These are phyloP conservation scores for Enchytraeus crypticus DNA, from an alignment of 2,888 invertebrate species.

Conservation along the genomic window DNA sequence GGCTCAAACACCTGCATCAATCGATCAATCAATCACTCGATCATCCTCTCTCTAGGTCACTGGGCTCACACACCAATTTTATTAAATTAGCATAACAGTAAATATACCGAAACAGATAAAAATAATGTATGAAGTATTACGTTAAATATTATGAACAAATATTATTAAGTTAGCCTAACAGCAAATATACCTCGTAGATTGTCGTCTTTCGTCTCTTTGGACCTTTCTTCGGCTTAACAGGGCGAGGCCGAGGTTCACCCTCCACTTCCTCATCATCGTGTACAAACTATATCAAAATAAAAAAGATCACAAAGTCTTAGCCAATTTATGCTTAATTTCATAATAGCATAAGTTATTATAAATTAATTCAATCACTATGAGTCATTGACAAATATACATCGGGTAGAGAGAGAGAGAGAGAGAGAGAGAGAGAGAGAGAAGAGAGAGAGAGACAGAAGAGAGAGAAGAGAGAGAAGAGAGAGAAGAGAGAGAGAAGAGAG, in stretches of 20 bases:
- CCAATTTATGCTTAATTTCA: not conserved
- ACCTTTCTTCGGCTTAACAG: constrained; percentile 34
- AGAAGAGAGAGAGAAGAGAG: too few relatives aligned
- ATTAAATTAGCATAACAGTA: not conserved
- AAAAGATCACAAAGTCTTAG: not conserved
- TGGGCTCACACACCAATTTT: constrained; percentile 80
- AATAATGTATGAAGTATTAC: too few relatives aligned
- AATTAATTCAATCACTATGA: not conserved
- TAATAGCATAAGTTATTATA: not conserved
- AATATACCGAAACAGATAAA: too few relatives aligned
- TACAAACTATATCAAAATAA: not conserved
- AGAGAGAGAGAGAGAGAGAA: too few relatives aligned
- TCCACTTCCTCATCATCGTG: constrained; percentile 35
- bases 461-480: too few relatives aligned
- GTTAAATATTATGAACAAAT: too few relatives aligned
- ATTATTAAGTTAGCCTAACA: too few relatives aligned
- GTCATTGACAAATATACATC: not conserved
- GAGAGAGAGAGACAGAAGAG: too few relatives aligned
- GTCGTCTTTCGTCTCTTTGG: constrained; percentile 38
- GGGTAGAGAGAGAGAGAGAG: too few relatives aligned
- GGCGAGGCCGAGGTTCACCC: constrained; percentile 30
- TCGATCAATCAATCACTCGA: too few relatives aligned
- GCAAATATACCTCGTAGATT: constrained; percentile 41
- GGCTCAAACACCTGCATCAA: not conserved
- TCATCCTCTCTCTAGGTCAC: constrained; percentile 57